phyloP scores from a whole-genome alignment of 1,140 invertebrate species.

The Palaemon carinicauda region DNA sequence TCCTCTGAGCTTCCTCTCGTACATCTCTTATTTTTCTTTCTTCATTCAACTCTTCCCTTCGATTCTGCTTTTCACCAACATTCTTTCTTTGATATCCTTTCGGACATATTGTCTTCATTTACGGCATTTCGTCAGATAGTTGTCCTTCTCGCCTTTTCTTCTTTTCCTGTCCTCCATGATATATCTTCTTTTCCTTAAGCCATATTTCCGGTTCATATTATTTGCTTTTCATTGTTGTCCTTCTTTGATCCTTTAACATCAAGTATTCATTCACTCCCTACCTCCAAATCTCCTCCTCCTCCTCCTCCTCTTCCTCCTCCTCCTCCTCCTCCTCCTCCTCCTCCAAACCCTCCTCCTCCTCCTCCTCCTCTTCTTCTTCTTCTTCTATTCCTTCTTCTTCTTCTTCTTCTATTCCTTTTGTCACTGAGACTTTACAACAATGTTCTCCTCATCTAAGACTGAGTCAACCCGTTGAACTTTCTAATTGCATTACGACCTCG shows the following conservation, averaged over 20 bases:
- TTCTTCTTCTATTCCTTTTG: not conserved
- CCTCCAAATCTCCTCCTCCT: not conserved
- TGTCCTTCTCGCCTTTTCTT: not conserved
- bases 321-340: not conserved
- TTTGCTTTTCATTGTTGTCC: no score
- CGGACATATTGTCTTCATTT: not conserved
- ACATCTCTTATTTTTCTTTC: not conserved
- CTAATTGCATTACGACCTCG: no score
- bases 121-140: no score
- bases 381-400: not conserved
- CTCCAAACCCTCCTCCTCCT: not conserved
- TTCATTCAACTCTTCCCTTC: no score
- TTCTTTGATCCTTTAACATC: no score
- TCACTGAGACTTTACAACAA: not conserved
- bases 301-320: not conserved
- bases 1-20: not conserved
- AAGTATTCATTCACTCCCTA: not conserved
- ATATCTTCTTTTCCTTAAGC: not conserved
- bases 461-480: no score
- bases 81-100: not conserved
- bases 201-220: no score
- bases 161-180: not conserved
- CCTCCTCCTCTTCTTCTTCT: not conserved
- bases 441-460: no score
- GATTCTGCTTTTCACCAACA: no score